Percentiles rank a stretch among this genome's conserved stretches.
Evolutionary conservation across 1,140 invertebrate species (phyloP).

Genomic region (Ips nitidus): DNA sequence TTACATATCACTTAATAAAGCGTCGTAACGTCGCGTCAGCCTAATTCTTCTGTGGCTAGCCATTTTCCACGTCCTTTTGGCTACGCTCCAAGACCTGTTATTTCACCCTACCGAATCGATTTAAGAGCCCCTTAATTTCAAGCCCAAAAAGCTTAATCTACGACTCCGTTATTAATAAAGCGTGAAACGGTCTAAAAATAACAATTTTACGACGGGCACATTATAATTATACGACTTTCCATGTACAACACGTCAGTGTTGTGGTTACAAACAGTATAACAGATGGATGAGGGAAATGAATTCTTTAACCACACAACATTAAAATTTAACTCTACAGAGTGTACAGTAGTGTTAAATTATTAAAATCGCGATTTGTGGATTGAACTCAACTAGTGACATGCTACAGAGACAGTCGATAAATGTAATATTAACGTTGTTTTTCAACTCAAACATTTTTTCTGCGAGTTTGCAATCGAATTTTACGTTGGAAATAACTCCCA

Average conservation of each 20-base stretch:
- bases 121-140: constrained; percentile 3
- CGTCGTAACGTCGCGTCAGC: not conserved
- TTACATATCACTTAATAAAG: too few species aligned
- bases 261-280: not conserved
- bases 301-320: not conserved
- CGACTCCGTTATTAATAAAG: constrained; percentile 1
- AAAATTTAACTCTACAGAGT: not conserved
- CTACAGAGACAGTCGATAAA: not conserved
- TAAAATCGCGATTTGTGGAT: not conserved
- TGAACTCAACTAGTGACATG: not conserved
- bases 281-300: not conserved
- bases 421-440: not conserved
- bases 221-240: not conserved
- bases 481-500: constrained; percentile 16
- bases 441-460: not conserved
- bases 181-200: not conserved
- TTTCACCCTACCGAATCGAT: constrained; percentile 5
- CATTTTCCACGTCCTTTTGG: constrained; percentile 6
- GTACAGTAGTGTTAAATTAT: not conserved
- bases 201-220: not conserved
- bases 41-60: constrained; percentile 5
- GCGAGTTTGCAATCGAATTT: constrained; percentile 11
- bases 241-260: not conserved
- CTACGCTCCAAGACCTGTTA: constrained; percentile 8
- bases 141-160: not conserved